A percentile compares a stretch with the other conserved stretches of the same genome.
Evolutionary conservation across 2,113 vertebrate genomes (phyloP).

Genomic region (Syngnathus scovelli): DNA sequence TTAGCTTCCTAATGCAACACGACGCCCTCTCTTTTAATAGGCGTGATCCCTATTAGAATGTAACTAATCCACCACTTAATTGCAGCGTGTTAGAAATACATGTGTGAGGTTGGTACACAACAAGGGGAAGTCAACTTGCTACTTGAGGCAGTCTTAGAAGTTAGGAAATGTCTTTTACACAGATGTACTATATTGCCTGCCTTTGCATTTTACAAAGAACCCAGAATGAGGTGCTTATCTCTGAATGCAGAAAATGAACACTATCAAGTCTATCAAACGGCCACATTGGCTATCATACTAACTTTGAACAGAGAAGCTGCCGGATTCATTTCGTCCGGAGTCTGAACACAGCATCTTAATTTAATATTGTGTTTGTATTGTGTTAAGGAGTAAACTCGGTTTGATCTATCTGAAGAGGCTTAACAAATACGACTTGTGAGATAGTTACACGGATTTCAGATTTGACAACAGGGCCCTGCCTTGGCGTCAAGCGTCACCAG

Average conservation of each 20-base stretch:
- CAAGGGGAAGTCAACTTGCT: neutral
- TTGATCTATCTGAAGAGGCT: neutral
- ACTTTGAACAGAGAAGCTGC: too few relatives aligned
- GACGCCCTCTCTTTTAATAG: slow-evolving; percentile 1
- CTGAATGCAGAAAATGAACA: too few relatives aligned
- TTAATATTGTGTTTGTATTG: too few relatives aligned
- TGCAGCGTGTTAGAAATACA: neutral
- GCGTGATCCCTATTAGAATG: slow-evolving; percentile 42
- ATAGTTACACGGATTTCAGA: slow-evolving; percentile 12
- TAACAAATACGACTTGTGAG: slow-evolving; percentile 4
- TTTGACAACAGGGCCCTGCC: slow-evolving; percentile 44
- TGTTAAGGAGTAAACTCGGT: too few relatives aligned
- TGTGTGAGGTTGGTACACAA: neutral
- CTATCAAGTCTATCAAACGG: too few relatives aligned
- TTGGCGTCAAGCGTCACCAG: slow-evolving; percentile 29
- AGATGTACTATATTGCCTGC: too few relatives aligned
- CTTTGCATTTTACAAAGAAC: too few relatives aligned
- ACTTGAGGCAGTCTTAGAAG: neutral
- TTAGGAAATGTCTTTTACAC: too few relatives aligned
- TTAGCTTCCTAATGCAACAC: slow-evolving; percentile 27
- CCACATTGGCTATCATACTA: too few relatives aligned
- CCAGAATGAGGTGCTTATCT: too few relatives aligned
- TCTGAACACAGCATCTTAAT: too few relatives aligned
- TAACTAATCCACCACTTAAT: slow-evolving; percentile 11
- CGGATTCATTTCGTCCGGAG: too few relatives aligned